These are phyloP conservation scores for Drosophila birchii DNA, from an alignment of 2,888 invertebrate species.

Conservation along the genomic window DNA sequence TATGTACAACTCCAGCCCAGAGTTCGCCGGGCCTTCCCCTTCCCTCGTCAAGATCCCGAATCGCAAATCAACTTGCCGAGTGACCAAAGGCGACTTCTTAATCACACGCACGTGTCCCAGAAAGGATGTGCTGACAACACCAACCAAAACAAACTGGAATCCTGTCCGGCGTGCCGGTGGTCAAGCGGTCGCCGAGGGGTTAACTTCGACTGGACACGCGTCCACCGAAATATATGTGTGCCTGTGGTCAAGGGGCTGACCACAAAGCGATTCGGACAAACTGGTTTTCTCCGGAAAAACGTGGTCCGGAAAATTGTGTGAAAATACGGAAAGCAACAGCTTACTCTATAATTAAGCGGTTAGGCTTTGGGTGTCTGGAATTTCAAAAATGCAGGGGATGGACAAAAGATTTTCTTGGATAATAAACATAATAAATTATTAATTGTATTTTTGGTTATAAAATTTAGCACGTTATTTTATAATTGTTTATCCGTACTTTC, in stretches of 20 bases:
- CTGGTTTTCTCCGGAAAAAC: conserved; percentile 50
- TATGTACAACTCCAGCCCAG: neutral
- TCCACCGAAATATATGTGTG: conserved; percentile 29
- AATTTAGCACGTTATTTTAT: neutral
- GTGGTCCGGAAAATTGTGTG: conserved; percentile 40
- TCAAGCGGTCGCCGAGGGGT: conserved; percentile 59
- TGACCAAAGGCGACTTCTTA: conserved; percentile 61
- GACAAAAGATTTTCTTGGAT: neutral
- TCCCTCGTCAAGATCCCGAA: conserved; percentile 18
- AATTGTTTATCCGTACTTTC: neutral
- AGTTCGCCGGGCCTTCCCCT: neutral
- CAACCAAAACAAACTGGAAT: conserved; percentile 42
- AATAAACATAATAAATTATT: neutral
- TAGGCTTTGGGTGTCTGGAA: conserved; percentile 11
- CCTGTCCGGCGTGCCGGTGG: conserved; percentile 41
- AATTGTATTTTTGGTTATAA: neutral
- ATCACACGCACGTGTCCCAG: conserved; percentile 58
- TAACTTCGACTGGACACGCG: conserved; percentile 63
- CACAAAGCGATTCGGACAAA: conserved; percentile 49
- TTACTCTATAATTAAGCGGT: conserved; percentile 52
- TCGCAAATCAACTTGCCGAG: conserved; percentile 38
- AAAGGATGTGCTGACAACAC: conserved; percentile 49
- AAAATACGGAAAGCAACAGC: conserved; percentile 53
- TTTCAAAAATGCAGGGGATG: neutral
- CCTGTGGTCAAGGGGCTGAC: conserved; percentile 56